A percentile compares a stretch with the other conserved stretches of the same genome.
Conservation (phyloP, 2,888 invertebrate genomes). For the Epiblema foenella region DNA sequence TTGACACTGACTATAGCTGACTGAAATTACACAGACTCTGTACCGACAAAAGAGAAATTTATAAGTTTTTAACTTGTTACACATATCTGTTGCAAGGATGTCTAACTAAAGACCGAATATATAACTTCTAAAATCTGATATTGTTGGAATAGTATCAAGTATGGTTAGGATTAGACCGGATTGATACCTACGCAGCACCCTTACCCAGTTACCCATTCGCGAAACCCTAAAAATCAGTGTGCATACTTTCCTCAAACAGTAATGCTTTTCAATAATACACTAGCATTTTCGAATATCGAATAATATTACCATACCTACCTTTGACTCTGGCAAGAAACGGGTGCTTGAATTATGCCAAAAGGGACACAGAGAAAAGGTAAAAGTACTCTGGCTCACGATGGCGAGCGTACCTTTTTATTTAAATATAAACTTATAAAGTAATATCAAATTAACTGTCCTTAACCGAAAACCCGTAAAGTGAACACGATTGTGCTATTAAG, state of each 20-base stretch:
- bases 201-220: neutral
- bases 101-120: no score
- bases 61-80: no score
- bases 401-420: constrained; percentile 15
- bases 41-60: no score
- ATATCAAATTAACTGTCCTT: constrained; percentile 30
- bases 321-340: neutral
- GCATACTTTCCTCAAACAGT: neutral
- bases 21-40: no score
- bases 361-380: constrained; percentile 22
- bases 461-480: constrained; percentile 42
- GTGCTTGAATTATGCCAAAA: constrained; percentile 6
- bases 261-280: neutral
- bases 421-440: constrained; percentile 28
- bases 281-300: constrained; percentile 7
- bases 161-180: neutral
- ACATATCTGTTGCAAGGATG: no score
- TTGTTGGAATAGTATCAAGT: no score
- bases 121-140: no score
- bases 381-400: constrained; percentile 3
- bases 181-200: no score
- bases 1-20: no score
- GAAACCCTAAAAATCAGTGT: neutral
- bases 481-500: constrained; percentile 19
- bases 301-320: neutral